These are phyloP conservation scores for Amphiura filiformis DNA, from an alignment of 35 echinoderm and acorn worm genomes.

Conservation along the genomic window DNA sequence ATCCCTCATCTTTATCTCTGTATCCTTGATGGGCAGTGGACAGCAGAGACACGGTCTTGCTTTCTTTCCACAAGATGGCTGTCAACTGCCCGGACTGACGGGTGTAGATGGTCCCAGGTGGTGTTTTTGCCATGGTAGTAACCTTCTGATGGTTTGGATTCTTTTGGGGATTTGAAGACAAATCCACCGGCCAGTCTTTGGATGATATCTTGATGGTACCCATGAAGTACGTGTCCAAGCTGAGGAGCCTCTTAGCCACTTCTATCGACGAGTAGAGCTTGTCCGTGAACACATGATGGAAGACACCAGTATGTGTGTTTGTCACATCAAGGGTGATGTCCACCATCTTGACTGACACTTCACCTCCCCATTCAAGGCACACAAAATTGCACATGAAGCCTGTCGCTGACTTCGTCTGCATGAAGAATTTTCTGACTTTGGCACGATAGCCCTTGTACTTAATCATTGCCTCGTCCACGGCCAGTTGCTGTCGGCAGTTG, in stretches of 20 bases:
- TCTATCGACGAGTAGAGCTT: neutral
- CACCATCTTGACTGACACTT: neutral
- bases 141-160: neutral
- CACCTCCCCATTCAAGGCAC: neutral
- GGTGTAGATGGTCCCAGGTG: conserved; percentile 9
- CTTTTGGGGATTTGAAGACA: neutral
- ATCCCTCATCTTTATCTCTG: neutral
- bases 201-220: neutral
- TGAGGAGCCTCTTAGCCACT: neutral
- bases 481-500: too few species aligned
- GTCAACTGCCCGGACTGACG: conserved; percentile 17
- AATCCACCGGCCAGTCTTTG: neutral
- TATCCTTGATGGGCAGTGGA: conserved; percentile 32
- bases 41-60: neutral
- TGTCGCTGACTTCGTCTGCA: neutral
- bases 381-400: neutral
- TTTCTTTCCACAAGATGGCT: conserved; percentile 17
- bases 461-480: too few species aligned
- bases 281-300: neutral
- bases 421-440: too few species aligned
- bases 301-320: neutral
- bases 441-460: too few species aligned
- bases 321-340: neutral
- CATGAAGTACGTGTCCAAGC: neutral
- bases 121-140: neutral